A percentile compares a stretch with the other conserved stretches of the same genome.
Conservation (phyloP, 2,797 vertebrate species). For the Lagocephalus sceleratus region DNA sequence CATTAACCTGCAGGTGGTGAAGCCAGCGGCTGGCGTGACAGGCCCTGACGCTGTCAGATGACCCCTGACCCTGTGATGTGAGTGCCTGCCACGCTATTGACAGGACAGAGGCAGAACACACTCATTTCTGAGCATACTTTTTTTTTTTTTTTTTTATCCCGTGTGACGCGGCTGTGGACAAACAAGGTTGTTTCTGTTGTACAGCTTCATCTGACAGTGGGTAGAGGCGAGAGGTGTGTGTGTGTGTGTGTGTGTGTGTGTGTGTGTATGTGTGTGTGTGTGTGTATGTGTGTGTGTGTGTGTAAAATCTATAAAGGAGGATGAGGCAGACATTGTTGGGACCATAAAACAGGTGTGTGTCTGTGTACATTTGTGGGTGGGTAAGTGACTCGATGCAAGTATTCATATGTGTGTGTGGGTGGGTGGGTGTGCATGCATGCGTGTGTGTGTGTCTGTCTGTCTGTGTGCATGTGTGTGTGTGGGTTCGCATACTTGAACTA, state of each 20-base stretch:
- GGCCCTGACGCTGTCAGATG: slow-evolving; percentile 63
- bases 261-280: slow-evolving; percentile 9
- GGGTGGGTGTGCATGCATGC: slow-evolving; percentile 9
- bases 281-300: slow-evolving; percentile 19
- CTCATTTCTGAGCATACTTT: slow-evolving; percentile 57
- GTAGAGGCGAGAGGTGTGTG: not conserved
- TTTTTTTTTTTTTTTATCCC: slow-evolving; percentile 53
- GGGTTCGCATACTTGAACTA: slow-evolving; percentile 58
- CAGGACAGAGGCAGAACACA: slow-evolving; percentile 59
- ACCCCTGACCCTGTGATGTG: slow-evolving; percentile 64
- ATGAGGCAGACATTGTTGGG: slow-evolving; percentile 16
- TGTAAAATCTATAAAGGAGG: slow-evolving; percentile 7
- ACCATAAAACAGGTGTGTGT: slow-evolving; percentile 46
- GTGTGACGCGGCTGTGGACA: slow-evolving; percentile 38
- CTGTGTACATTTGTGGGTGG: slow-evolving; percentile 36
- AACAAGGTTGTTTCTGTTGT: slow-evolving; percentile 63
- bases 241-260: not conserved
- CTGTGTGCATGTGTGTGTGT: slow-evolving; percentile 21
- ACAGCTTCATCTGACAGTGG: slow-evolving; percentile 47
- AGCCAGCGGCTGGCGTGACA: slow-evolving; percentile 65
- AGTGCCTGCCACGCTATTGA: slow-evolving; percentile 69
- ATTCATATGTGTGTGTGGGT: not conserved
- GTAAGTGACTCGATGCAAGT: slow-evolving; percentile 20
- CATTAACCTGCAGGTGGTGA: slow-evolving; percentile 75
- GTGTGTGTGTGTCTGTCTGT: slow-evolving; percentile 9